These are phyloP conservation scores for Polyommatus icarus DNA, from an alignment of 2,888 invertebrate genomes.

Conservation along the genomic window DNA sequence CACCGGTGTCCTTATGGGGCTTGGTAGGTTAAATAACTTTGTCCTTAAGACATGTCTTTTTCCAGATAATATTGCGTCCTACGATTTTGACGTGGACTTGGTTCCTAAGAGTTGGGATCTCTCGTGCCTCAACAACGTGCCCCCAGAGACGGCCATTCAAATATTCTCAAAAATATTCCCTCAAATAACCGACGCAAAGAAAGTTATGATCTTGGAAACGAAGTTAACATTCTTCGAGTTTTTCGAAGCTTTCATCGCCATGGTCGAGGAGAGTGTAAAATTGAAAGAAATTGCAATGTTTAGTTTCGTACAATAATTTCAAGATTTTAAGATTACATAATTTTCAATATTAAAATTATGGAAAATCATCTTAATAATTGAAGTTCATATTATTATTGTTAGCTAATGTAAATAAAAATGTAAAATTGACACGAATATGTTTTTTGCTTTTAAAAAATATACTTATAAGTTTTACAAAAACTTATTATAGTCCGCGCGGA, in stretches of 20 bases:
- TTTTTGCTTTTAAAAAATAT: too few relatives aligned
- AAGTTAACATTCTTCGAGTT: slow-evolving; percentile 82
- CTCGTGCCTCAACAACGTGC: slow-evolving; percentile 63
- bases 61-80: slow-evolving; percentile 4
- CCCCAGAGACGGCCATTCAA: slow-evolving; percentile 57
- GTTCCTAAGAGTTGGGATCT: slow-evolving; percentile 48
- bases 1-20: too few relatives aligned
- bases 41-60: slow-evolving; percentile 24
- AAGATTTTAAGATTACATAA: too few relatives aligned
- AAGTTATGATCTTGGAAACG: slow-evolving; percentile 73
- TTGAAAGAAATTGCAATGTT: slow-evolving; percentile 46
- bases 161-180: slow-evolving; percentile 74
- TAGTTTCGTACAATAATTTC: background rate
- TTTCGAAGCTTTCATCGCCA: slow-evolving; percentile 77
- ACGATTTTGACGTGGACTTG: background rate
- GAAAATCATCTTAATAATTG: too few relatives aligned
- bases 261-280: slow-evolving; percentile 64
- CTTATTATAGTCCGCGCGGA: too few relatives aligned
- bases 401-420: too few relatives aligned
- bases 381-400: too few relatives aligned
- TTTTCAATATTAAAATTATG: too few relatives aligned
- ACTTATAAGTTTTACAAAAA: too few relatives aligned
- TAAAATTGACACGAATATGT: too few relatives aligned
- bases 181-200: slow-evolving; percentile 53
- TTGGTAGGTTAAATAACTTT: too few relatives aligned